Percentiles rank a stretch among this genome's conserved stretches.
phyloP scores from a whole-genome alignment of 2,113 vertebrate species.

The Crotophaga sulcirostris region DNA sequence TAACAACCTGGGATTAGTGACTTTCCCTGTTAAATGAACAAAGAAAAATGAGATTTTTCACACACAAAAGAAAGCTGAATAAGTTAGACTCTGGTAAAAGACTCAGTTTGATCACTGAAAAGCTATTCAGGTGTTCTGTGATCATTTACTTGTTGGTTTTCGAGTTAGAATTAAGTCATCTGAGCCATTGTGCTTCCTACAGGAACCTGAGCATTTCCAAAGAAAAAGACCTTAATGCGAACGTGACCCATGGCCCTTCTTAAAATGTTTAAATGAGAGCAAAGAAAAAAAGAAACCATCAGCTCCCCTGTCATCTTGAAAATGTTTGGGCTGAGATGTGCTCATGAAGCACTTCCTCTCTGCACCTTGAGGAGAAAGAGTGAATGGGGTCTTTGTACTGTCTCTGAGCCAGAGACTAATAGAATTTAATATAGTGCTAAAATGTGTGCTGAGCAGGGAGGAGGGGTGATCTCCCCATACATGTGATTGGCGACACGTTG shows the following conservation, averaged over 20 bases:
- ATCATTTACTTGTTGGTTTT: conserved; percentile 18
- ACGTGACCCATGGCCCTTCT: not conserved
- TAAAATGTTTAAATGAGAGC: not conserved
- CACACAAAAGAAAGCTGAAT: conserved; percentile 9
- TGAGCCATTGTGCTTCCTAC: not conserved
- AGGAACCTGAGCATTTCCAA: not conserved
- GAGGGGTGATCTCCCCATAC: not conserved
- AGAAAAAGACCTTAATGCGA: not conserved
- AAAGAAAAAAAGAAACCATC: not conserved
- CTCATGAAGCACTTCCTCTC: not conserved
- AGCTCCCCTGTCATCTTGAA: not conserved
- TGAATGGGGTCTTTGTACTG: not conserved
- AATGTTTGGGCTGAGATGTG: not conserved
- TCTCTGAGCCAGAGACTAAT: not conserved
- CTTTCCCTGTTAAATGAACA: conserved; percentile 5
- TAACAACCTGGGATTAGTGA: not conserved
- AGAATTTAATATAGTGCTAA: not conserved
- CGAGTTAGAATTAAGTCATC: not conserved
- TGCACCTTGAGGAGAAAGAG: not conserved
- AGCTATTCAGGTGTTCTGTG: conserved; percentile 9
- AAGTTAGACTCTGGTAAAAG: not conserved
- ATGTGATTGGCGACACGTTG: not conserved
- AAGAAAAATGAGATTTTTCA: conserved; percentile 17
- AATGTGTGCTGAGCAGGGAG: not conserved
- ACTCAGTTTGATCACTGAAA: not conserved